A percentile compares a stretch with the other conserved stretches of the same genome.
Conservation (phyloP, 2,797 vertebrate species). For the Brachyalestes nurse region DNA sequence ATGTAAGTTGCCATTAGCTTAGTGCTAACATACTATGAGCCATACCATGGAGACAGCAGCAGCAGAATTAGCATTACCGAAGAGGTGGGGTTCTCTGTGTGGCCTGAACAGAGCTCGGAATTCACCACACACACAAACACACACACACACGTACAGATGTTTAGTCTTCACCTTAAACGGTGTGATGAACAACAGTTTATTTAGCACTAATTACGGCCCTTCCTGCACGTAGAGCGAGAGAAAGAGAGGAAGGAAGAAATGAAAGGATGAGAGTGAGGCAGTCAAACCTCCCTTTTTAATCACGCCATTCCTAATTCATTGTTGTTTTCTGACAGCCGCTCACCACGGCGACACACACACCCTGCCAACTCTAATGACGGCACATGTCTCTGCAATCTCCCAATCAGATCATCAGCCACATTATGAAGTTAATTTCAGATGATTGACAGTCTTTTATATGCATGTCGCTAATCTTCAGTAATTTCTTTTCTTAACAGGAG, state of each 20-base stretch:
- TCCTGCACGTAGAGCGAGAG: constrained; percentile 49
- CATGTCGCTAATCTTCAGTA: constrained; percentile 73
- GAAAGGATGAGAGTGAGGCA: constrained; percentile 40
- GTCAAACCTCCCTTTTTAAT: constrained; percentile 48
- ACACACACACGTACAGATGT: constrained; percentile 13
- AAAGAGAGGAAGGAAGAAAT: constrained; percentile 45
- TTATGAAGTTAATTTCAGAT: constrained; percentile 80
- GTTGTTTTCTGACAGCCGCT: constrained; percentile 55
- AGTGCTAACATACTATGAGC: no score
- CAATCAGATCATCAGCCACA: constrained; percentile 68
- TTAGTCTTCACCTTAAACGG: constrained; percentile 34
- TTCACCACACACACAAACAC: background rate
- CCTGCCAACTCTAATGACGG: constrained; percentile 65
- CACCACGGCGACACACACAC: constrained; percentile 47
- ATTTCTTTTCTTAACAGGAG: constrained; percentile 65
- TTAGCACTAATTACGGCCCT: constrained; percentile 50
- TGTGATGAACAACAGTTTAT: constrained; percentile 36
- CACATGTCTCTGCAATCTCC: constrained; percentile 67
- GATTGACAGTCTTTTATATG: constrained; percentile 80
- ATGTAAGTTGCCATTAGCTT: no score
- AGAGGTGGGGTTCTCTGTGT: no score
- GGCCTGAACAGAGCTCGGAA: no score
- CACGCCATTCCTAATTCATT: constrained; percentile 57
- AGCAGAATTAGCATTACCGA: no score
- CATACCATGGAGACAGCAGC: no score